Percentiles rank a stretch among this genome's conserved stretches.
Conservation (phyloP, 2,113 vertebrate species). For the Cheilinus undulatus region DNA sequence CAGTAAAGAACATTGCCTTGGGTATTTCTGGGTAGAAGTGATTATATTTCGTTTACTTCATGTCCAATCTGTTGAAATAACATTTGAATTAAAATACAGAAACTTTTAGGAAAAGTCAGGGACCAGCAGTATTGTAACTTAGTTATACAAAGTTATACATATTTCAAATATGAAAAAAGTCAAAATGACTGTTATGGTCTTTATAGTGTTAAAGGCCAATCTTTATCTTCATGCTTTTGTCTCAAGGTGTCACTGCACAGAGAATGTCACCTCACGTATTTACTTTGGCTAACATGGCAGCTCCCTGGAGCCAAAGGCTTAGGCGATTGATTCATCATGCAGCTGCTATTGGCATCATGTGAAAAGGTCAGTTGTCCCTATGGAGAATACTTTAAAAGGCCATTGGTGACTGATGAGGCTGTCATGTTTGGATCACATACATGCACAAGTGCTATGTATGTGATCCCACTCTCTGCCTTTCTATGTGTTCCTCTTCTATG, state of each 20-base stretch:
- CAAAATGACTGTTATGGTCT: too few species aligned
- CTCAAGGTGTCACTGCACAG: constrained; percentile 51
- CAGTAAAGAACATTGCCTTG: too few species aligned
- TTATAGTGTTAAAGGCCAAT: constrained; percentile 51
- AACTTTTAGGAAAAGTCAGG: too few species aligned
- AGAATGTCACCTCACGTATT: constrained; percentile 67
- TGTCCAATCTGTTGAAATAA: too few species aligned
- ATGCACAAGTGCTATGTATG: constrained; percentile 51
- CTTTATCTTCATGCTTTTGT: constrained; percentile 57
- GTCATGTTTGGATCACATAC: constrained; percentile 73
- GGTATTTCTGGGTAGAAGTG: too few species aligned
- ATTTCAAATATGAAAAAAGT: too few species aligned
- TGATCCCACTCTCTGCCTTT: constrained; percentile 28
- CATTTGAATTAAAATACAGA: too few species aligned
- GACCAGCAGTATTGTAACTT: too few species aligned
- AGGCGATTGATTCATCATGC: constrained; percentile 78
- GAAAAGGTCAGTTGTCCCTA: constrained; percentile 79
- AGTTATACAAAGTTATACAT: too few species aligned
- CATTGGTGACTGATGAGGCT: constrained; percentile 80
- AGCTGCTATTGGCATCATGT: constrained; percentile 77
- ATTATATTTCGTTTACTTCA: too few species aligned
- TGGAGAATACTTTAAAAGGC: constrained; percentile 78
- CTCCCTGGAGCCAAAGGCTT: constrained; percentile 42
- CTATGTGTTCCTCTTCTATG: constrained; percentile 15
- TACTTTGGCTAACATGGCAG: constrained; percentile 64